Evolutionary conservation across 2,888 invertebrate species (phyloP), one percentile per base, ranked within the genome.

Genomic region (Suillia variegata): DNA sequence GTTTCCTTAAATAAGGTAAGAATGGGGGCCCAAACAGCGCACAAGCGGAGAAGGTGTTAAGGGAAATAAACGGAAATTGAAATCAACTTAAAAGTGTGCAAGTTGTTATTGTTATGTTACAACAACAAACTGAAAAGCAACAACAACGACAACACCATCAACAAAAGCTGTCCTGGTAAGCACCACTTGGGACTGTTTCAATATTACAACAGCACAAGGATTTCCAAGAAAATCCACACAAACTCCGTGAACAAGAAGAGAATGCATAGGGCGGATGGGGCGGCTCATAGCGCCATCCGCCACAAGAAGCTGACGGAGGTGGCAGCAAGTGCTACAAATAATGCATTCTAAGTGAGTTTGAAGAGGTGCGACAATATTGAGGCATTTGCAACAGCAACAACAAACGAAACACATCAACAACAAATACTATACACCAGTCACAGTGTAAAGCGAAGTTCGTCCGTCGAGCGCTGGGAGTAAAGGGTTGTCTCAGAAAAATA

Each of bases 21-120:
- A 45, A 45, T 13, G 38, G 38, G 31, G 10, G 38, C n/a, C 5
- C 26, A 4, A 12, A 45, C 17, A 45, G 20, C n/a, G n/a, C 45
- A 45, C 5, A 17, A 20, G n/a, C 13, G n/a, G 12, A 18, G 22
- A 50, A 45, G n/a, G 50, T 47, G 47, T 26, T 53, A 47, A 53
- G 51, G 58, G 61, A 66, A 66, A 66, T 67, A 38, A 65, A 69
- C 66, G 67, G 62, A 71, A 70, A 71, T 70, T 69, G 67, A 67
- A 69, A 69, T 70, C 70, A 70, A 68, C 64, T 70, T 68, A 65
- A 67, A 69, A 67, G 62, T 62, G 58, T 62, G 53, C 59, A 58
- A 50, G 56, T 67, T 67, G 48, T 58, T 63, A 34, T 42, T 51
- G 21, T 57, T 52, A 24, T 49, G 22, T 20, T 18, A 22, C 20